Base-by-base conservation (phyloP, 2,888 invertebrate species). In the Hyalella azteca region DNA sequence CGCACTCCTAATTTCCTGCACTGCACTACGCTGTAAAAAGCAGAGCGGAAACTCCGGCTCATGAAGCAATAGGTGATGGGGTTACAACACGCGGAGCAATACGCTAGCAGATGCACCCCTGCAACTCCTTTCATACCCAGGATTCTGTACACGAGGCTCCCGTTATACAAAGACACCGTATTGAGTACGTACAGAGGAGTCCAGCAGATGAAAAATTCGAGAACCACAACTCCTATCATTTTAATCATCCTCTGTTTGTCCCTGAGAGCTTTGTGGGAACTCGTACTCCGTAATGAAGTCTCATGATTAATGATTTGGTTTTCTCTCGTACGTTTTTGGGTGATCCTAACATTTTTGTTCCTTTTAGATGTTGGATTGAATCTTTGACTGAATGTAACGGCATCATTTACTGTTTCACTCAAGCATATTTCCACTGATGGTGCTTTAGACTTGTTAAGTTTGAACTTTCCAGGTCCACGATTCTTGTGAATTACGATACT, bases 191-290 rank as follows among this genome's bases (percentile, higher is more conserved):
- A 91, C 4, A 91, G 87, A 0, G 92, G 92, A 0, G 92, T 91
- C 92, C 92, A 93, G 86, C 92, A 93, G 78, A 92, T 88, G 87
- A 93, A 93, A 87, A 92, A 93, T 86, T 92, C 92, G 22, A 92
- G 87, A 0, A 92, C 92, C 5, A 92, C 91, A 4, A 91, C 91
- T 85, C 91, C 91, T 76, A 92, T 87, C 92, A 93, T 92, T 87
- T 91, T 90, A 85, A 90, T 89, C 26, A 91, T 90, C 26, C 90
- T 86, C 81, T 88, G 88, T 83, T 89, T 90, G 60, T 88, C 89
- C n/a, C 88, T 87, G 29, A 89, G 87, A 77, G 88, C 89, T 81
- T 88, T 88, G 48, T 88, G 88, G 7, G 87, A 87, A 86, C 90
- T 89, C 48, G 87, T 91, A 88, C 89, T 80, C 85, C 88, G 86